phyloP scores from a whole-genome alignment of 2,888 invertebrate species.

The Palloptera scutellata region DNA sequence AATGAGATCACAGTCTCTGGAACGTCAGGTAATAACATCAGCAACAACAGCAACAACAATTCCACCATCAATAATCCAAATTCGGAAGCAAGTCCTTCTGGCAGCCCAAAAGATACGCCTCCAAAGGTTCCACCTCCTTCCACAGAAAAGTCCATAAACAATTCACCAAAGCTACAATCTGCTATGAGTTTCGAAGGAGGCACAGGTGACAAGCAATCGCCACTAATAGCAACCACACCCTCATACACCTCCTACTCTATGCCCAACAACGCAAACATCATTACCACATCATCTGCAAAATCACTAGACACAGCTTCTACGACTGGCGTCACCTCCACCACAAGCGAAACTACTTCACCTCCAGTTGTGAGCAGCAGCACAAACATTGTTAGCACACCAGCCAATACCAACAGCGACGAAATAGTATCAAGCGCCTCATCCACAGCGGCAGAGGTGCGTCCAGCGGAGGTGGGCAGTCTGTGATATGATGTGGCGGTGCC shows the following conservation, averaged over 20 bases:
- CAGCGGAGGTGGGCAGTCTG: constrained; percentile 42
- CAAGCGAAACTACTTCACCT: constrained; percentile 58
- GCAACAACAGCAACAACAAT: neutral
- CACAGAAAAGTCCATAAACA: constrained; percentile 11
- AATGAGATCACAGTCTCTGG: neutral
- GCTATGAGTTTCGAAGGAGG: constrained; percentile 15
- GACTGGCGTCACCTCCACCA: constrained; percentile 59
- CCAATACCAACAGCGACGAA: constrained; percentile 47
- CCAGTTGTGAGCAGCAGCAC: constrained; percentile 63
- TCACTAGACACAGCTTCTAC: constrained; percentile 45
- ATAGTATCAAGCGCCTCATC: constrained; percentile 56
- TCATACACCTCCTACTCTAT: constrained; percentile 27
- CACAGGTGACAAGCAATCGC: constrained; percentile 32
- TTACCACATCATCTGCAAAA: constrained; percentile 24
- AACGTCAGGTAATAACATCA: constrained; percentile 47
- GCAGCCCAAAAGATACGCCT: constrained; percentile 33
- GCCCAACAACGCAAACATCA: constrained; percentile 27
- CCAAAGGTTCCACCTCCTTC: constrained; percentile 4
- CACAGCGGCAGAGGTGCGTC: constrained; percentile 26
- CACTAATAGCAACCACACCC: constrained; percentile 31
- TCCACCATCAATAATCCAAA: constrained; percentile 28
- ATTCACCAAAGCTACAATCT: constrained; percentile 16
- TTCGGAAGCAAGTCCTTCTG: constrained; percentile 34
- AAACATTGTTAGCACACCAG: constrained; percentile 41
- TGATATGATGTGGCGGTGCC: constrained; percentile 25